Evolutionary conservation across 2,888 invertebrate species (phyloP), one percentile per base, ranked within the genome.

Genomic region (Bimastos eiseni): DNA sequence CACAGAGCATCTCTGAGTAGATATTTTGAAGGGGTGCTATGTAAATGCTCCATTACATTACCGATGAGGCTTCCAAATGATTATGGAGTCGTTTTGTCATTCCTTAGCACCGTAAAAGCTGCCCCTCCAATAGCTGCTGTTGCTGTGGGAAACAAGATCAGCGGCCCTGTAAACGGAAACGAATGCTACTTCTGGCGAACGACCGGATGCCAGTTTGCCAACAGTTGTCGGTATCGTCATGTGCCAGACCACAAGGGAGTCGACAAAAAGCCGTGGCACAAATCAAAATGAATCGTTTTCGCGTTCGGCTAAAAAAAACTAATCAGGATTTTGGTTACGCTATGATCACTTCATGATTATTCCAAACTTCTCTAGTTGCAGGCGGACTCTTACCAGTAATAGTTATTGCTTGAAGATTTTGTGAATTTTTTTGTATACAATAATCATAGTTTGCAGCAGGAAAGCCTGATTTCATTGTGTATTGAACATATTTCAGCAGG

Each of bases 131-230:
- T 89, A 49, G 49, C 49, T 49, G 49, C 49, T 13, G 41, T 41
- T 3, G 34, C 83, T 4, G 3, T 84, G 17, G 84, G 84, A 84
- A 30, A 70, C 30, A 95, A 95, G 92, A 92, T 93, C 86, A 93
- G 93, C 17, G 95, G 95, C 2, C 95, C 95, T 33, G 95, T 95
- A 33, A 95, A 95, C 92, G 95, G 95, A 37, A 94, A 95, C 92
- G 96, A 95, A 92, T 96, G 96, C 92, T 95, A 95, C 93, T 96
- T 95, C 92, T 96, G 95, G 95, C 93, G 96, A 89, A 95, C 95
- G 24, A 95, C 95, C 24, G 95, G 95, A 41, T 96, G 96, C 93
- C 93, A 94, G 86, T 95, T 94, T 93, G 95, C 95, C 86, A 94
- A 94, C 90, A 94, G 94, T 86, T 96, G 96, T 92, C 94, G 94